Conservation (phyloP, 2,888 invertebrate genomes). For the Oscheius onirici region DNA sequence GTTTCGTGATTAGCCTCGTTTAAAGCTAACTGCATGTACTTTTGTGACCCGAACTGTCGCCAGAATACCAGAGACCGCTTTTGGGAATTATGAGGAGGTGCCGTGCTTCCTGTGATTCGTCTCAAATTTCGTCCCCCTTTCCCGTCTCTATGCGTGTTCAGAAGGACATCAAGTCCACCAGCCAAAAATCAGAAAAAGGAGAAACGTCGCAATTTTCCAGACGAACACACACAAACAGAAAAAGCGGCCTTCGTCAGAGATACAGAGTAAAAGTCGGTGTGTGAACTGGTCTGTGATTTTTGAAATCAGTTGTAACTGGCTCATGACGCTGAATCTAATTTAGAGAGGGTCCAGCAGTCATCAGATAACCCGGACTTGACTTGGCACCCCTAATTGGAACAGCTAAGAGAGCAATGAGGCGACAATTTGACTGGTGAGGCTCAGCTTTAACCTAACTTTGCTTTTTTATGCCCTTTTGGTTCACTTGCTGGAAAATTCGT, state of each 20-base stretch:
- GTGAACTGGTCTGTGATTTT: slow-evolving; percentile 11
- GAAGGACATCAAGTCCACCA: too few species aligned
- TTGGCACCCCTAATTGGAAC: slow-evolving; percentile 7
- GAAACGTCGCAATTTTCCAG: slow-evolving; percentile 9
- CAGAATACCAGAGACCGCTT: not conserved
- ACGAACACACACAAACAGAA: not conserved
- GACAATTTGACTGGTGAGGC: too few species aligned
- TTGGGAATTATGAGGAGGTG: not conserved
- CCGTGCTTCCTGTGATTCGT: not conserved
- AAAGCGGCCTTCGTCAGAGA: not conserved
- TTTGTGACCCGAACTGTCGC: not conserved
- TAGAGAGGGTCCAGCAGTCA: not conserved
- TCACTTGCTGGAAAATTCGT: too few species aligned
- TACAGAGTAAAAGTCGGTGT: not conserved
- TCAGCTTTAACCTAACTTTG: too few species aligned
- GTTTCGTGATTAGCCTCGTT: slow-evolving; percentile 17
- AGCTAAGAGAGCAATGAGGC: too few species aligned
- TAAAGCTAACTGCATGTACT: not conserved
- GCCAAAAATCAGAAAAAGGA: too few species aligned
- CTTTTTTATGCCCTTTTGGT: too few species aligned
- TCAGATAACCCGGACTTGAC: slow-evolving; percentile 21
- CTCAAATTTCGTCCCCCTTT: not conserved
- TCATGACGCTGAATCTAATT: slow-evolving; percentile 12
- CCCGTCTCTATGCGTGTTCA: too few species aligned
- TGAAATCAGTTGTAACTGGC: not conserved